A percentile compares a stretch with the other conserved stretches of the same genome.
Conservation (phyloP, 2,113 vertebrate genomes). For the Platichthys stellatus region DNA sequence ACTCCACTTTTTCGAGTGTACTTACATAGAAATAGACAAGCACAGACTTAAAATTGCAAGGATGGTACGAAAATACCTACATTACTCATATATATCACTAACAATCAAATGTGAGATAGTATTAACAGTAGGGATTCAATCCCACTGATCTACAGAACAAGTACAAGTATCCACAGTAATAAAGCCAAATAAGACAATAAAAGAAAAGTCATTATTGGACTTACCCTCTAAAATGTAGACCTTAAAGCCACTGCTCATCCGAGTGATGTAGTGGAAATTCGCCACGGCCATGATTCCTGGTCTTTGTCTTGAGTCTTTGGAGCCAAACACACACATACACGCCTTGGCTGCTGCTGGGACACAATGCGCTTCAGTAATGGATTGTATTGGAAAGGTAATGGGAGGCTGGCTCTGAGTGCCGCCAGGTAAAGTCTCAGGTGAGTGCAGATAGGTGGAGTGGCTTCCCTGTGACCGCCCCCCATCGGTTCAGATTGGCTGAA, state of each 20-base stretch:
- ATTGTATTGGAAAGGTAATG: slow-evolving; percentile 70
- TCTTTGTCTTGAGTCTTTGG: slow-evolving; percentile 47
- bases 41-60: no score
- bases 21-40: no score
- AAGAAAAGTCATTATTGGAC: slow-evolving; percentile 13
- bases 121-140: no score
- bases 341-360: slow-evolving; percentile 47
- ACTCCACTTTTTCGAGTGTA: not conserved
- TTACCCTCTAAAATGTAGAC: slow-evolving; percentile 86
- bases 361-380: slow-evolving; percentile 59
- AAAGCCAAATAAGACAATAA: not conserved
- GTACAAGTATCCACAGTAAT: not conserved
- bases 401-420: slow-evolving; percentile 61
- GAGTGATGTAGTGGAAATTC: slow-evolving; percentile 85
- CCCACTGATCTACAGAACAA: not conserved
- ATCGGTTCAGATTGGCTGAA: slow-evolving; percentile 61
- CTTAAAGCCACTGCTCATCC: slow-evolving; percentile 87
- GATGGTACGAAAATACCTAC: no score
- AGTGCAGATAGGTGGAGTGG: slow-evolving; percentile 57
- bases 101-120: no score
- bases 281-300: slow-evolving; percentile 81
- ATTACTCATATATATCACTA: no score
- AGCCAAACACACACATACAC: not conserved
- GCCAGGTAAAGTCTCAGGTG: slow-evolving; percentile 76
- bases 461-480: slow-evolving; percentile 64